Conservation (phyloP, 2,888 invertebrate species). For the Dorcus hopei region DNA sequence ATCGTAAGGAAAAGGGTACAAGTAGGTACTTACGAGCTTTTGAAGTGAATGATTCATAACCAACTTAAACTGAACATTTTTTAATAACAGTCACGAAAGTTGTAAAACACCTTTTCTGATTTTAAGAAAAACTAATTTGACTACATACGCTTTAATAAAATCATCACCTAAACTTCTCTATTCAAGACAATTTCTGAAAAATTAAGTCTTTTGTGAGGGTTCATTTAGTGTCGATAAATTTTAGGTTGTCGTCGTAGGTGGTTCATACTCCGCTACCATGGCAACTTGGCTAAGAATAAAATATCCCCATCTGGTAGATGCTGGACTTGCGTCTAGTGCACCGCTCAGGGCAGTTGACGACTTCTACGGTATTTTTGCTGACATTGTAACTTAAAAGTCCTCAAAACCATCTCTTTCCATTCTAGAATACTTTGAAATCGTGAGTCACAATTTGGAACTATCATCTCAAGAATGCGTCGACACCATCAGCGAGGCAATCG, state of each 20-base stretch:
- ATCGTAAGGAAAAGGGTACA: too few species aligned
- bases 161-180: too few species aligned
- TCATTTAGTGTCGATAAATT: background rate
- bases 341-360: constrained; percentile 58
- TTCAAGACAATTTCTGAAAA: too few species aligned
- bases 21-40: too few species aligned
- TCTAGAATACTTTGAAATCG: constrained; percentile 57
- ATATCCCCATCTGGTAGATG: constrained; percentile 59
- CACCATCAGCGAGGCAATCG: constrained; percentile 47
- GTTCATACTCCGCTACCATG: constrained; percentile 59
- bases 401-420: background rate
- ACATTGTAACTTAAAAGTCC: too few species aligned
- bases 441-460: constrained; percentile 48
- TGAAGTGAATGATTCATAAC: too few species aligned
- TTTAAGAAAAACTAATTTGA: too few species aligned
- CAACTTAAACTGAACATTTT: too few species aligned
- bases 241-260: constrained; percentile 53
- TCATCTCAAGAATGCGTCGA: constrained; percentile 48
- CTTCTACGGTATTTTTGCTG: constrained; percentile 51
- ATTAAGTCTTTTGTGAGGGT: too few species aligned
- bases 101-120: too few species aligned
- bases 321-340: constrained; percentile 59
- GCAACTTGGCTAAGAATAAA: constrained; percentile 59
- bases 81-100: too few species aligned
- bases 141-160: too few species aligned